Conservation (phyloP, 1,140 invertebrate species). For the Pachyrhynchus sulphureomaculatus region DNA sequence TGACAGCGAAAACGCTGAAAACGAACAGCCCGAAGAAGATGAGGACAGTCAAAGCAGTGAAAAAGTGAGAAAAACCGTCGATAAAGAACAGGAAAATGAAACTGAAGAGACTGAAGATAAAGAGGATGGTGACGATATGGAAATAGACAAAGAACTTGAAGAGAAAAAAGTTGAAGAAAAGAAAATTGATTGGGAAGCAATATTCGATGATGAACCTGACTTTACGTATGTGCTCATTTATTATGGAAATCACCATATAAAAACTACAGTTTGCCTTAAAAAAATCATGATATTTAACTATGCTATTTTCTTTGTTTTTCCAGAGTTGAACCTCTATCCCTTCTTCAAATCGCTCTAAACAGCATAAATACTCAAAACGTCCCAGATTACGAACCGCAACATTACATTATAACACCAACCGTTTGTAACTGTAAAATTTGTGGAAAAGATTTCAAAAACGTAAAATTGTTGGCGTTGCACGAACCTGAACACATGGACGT, state of each 20-base stretch:
- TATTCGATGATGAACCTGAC: slow-evolving; percentile 29
- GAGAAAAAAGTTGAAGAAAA: slow-evolving; percentile 1
- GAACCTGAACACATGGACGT: slow-evolving; percentile 45
- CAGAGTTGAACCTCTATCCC: slow-evolving; percentile 41
- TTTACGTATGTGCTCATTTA: slow-evolving; percentile 2
- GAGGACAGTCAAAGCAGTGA: slow-evolving; percentile 13
- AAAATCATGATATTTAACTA: no score
- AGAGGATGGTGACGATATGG: slow-evolving; percentile 10
- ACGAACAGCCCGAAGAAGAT: slow-evolving; percentile 12
- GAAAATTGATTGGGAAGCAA: slow-evolving; percentile 11
- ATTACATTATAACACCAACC: slow-evolving; percentile 20
- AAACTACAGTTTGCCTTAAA: no score
- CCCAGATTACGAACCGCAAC: slow-evolving; percentile 34
- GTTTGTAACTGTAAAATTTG: slow-evolving; percentile 41
- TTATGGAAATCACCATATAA: background rate
- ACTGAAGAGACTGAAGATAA: slow-evolving; percentile 15
- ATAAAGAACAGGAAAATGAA: slow-evolving; percentile 18
- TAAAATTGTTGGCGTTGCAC: slow-evolving; percentile 42
- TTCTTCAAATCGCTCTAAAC: slow-evolving; percentile 39
- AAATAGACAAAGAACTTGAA: background rate
- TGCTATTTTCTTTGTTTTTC: slow-evolving; percentile 2
- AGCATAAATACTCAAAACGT: slow-evolving; percentile 42
- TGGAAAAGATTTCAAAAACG: slow-evolving; percentile 36
- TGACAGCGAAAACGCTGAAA: slow-evolving; percentile 3
- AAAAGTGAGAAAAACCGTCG: slow-evolving; percentile 5